Conservation (phyloP, 1,140 invertebrate genomes). For the Eriocheir sinensis region DNA sequence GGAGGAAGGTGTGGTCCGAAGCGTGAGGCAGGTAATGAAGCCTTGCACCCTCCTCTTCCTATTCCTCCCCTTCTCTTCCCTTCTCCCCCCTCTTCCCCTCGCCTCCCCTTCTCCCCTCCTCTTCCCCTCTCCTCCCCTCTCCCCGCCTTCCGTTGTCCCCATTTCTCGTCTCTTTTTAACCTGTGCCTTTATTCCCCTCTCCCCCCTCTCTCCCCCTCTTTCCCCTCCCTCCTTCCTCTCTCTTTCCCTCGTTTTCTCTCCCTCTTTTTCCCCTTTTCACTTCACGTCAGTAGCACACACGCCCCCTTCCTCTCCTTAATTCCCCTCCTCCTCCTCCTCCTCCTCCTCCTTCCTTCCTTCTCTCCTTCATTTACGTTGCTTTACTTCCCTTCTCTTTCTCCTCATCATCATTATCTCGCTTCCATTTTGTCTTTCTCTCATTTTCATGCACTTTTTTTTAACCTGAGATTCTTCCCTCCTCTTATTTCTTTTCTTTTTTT, state of each 20-base stretch:
- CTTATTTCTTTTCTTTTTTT: no score
- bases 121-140: neutral
- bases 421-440: no score
- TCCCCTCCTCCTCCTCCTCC: neutral
- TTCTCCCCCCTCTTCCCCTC: neutral
- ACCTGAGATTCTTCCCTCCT: no score
- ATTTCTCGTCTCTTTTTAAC: no score
- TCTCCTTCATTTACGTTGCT: no score
- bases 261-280: neutral
- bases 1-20: neutral
- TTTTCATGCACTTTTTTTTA: no score
- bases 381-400: neutral
- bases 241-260: neutral
- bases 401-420: neutral
- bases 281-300: no score
- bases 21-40: slow-evolving; percentile 1
- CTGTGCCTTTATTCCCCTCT: no score
- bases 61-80: neutral
- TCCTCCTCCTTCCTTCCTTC: slow-evolving; percentile 18
- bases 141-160: neutral
- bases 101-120: neutral
- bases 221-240: neutral
- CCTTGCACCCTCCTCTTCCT: neutral
- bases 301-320: neutral
- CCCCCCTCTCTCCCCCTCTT: no score